Evolutionary conservation across 2,888 invertebrate genomes (phyloP), one percentile per base, ranked within the genome.

Genomic region (Empis stercorea): DNA sequence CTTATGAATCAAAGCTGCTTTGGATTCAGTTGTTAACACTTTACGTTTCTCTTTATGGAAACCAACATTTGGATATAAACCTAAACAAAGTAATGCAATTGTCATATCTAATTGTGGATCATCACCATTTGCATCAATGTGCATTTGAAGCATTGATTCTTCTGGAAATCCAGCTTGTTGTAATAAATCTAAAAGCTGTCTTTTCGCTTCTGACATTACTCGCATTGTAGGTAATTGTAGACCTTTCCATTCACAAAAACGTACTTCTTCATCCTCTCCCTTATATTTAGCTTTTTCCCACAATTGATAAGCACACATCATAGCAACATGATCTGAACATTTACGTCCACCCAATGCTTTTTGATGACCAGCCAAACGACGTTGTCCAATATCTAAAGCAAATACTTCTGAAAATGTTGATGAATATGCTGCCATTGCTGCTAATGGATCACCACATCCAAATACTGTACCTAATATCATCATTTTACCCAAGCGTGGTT

Each of bases 331-430:
- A 68, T 99, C 99, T 5, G 94, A 94, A 59, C 80, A 86, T 42
- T 92, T 74, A 46, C 80, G 81, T 0, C 95, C 96, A 4, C 88
- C 84, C 52, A 97, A 75, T 27, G 84, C 83, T 49, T 87, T 79
- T 66, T 97, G 96, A 55, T 87, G 86, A 56, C 79, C 79, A 10
- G 84, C 81, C 50, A 97, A 73, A 14, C 93, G 74, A 7, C 86
- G 75, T 44, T 82, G 76, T 0, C 79, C 78, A 14, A 83, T 80
- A 53, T 87, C 87, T 57, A 88, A 75, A 4, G 84, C 76, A 65
- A 95, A 97, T 5, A 96, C 88, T 70, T 97, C 94, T 0, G 93
- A 92, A 68, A 94, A 93, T 0, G 94, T 94, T 36, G 94, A 89
- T 7, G 89, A 87, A 66, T 92, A 92, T 13, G 97, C 94, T 1